Conservation (phyloP, 1,140 invertebrate species). For the Cryptotermes secundus region DNA sequence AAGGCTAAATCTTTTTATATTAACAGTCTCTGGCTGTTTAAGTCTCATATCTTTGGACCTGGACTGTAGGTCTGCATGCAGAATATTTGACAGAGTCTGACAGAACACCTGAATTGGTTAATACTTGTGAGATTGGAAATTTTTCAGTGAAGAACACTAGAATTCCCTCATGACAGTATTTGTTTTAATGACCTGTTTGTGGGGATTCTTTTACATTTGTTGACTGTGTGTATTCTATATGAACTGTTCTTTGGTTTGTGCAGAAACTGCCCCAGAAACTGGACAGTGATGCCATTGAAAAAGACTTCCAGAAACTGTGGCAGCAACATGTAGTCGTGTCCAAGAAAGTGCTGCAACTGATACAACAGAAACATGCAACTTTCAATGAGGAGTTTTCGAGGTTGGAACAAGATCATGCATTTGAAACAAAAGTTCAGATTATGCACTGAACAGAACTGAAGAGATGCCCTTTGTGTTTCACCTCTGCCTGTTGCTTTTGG, state of each 20-base stretch:
- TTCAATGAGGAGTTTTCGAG: constrained; percentile 80
- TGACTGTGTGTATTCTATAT: neutral
- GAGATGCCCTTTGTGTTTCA: neutral
- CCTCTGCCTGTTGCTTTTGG: neutral
- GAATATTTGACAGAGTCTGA: no score
- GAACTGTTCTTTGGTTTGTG: neutral
- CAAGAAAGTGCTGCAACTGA: constrained; percentile 86
- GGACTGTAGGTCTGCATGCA: no score
- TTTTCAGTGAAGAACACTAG: no score
- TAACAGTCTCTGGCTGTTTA: no score
- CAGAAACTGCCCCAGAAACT: constrained; percentile 64
- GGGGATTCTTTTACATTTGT: no score
- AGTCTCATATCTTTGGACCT: no score
- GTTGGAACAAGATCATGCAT: constrained; percentile 25
- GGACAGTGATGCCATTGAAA: constrained; percentile 66
- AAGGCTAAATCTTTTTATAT: no score
- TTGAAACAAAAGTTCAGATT: neutral
- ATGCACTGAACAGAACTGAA: neutral
- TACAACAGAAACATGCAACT: constrained; percentile 82
- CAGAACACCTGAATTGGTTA: no score
- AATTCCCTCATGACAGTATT: no score
- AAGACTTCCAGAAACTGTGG: constrained; percentile 63
- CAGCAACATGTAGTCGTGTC: constrained; percentile 84
- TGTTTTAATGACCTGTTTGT: no score
- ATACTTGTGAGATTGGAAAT: no score